Evolutionary conservation across 2,888 invertebrate genomes (phyloP), one percentile per base, ranked within the genome.

Genomic region (Agrenia bidenticulata): DNA sequence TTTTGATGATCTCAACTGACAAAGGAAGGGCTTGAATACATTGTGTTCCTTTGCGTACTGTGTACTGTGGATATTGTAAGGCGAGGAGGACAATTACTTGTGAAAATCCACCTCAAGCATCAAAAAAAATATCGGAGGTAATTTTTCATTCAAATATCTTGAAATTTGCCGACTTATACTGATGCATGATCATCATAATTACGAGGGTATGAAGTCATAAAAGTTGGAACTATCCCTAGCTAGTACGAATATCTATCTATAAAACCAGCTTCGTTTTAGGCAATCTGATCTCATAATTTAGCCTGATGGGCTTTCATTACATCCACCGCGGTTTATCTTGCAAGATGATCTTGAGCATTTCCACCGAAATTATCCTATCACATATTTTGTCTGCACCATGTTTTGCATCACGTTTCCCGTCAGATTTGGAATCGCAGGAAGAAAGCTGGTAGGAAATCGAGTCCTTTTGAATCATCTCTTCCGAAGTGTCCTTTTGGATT

Each of bases 251-350:
- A n/a, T n/a, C 45, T 15, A 11, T n/a, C 9, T 45, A 15, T 17
- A 45, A 69, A 70, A 70, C 69, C 69, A 70, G 66, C 69, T 70
- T 70, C 60, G 66, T 70, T 70, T 70, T 62, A 70, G 69, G 69
- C 69, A 64, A 70, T 67, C 63, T 55, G 67, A 67, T 67, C 61
- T 66, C 66, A 70, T 70, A 70, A 70, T 70, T 67, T 49, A 55
- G 45, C 4, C 45, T 45, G 5, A 45, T 45, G 45, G 45, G 45
- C n/a, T 45, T 45, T 45, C 45, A 45, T 45, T 45, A 45, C 45
- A 17, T 45, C 45, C 19, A 45, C 45, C 15, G 45, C 45, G 9
- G 45, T 45, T 45, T 17, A 45, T 45, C 45, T 45, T 45, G n/a
- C 15, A 9, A 45, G 15, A 45, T 45, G 45, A 19, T 45, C 45